A percentile compares a stretch with the other conserved stretches of the same genome.
These are phyloP conservation scores for Thereva nobilitata DNA, from an alignment of 2,888 invertebrate species.

Conservation along the genomic window DNA sequence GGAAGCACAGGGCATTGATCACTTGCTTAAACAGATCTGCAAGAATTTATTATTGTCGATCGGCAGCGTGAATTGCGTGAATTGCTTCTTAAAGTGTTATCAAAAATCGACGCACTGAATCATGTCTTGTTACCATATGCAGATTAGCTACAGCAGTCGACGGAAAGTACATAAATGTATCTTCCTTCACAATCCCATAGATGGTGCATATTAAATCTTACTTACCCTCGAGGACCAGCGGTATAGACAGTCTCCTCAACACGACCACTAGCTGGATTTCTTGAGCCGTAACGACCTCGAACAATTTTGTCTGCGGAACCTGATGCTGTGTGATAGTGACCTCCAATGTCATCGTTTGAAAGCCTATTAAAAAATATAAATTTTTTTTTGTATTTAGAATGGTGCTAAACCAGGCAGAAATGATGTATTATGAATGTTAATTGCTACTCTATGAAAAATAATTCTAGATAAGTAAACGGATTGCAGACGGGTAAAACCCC, in stretches of 20 bases:
- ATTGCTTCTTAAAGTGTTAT: slow-evolving; percentile 18
- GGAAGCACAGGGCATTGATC: slow-evolving; percentile 45
- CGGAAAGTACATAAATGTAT: background rate
- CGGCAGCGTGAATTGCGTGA: slow-evolving; percentile 17
- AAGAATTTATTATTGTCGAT: slow-evolving; percentile 34
- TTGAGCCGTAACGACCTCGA: slow-evolving; percentile 71
- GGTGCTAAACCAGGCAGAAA: too few species aligned
- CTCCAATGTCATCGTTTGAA: slow-evolving; percentile 69
- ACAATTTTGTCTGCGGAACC: slow-evolving; percentile 71
- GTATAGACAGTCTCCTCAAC: slow-evolving; percentile 74
- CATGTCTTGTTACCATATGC: slow-evolving; percentile 21
- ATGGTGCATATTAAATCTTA: background rate
- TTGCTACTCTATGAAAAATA: too few species aligned
- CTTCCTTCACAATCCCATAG: background rate
- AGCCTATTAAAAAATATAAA: slow-evolving; percentile 23
- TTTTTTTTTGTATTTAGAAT: slow-evolving; percentile 3
- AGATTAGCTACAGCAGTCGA: background rate
- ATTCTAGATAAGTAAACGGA: too few species aligned
- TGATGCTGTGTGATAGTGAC: slow-evolving; percentile 68
- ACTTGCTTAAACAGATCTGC: slow-evolving; percentile 39
- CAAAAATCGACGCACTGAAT: slow-evolving; percentile 21
- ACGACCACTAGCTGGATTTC: slow-evolving; percentile 72
- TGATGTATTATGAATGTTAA: too few species aligned
- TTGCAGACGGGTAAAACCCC: too few species aligned
- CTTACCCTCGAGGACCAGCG: slow-evolving; percentile 74